Evolutionary conservation across 2,888 invertebrate species (phyloP).

Genomic region (Romanomermis culicivorax): DNA sequence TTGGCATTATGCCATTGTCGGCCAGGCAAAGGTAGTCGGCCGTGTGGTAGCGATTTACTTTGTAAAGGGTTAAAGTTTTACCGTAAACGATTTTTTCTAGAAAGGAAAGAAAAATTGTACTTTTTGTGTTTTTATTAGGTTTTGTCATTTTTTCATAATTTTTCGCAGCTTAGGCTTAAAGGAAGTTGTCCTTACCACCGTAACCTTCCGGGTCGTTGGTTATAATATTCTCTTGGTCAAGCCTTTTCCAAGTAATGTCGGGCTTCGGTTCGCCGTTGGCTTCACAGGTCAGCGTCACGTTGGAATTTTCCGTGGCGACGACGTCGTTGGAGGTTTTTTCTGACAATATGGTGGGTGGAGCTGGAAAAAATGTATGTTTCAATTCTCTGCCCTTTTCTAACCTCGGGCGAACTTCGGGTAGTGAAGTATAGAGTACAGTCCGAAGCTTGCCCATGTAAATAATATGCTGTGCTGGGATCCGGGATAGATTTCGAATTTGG

Average conservation of each 20-base stretch:
- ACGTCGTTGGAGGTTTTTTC: conserved; percentile 73
- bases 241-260: conserved; percentile 23
- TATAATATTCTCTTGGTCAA: conserved; percentile 24
- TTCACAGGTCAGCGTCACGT: conserved; percentile 24
- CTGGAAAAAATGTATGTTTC: conserved; percentile 35
- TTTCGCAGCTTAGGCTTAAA: not conserved
- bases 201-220: conserved; percentile 25
- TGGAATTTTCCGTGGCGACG: conserved; percentile 39
- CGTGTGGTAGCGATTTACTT: conserved; percentile 24
- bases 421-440: no score
- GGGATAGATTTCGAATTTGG: no score
- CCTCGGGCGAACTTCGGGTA: no score
- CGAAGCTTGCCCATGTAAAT: no score
- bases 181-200: conserved; percentile 21
- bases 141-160: not conserved
- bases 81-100: conserved; percentile 24
- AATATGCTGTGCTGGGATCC: no score
- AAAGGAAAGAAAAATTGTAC: conserved; percentile 9
- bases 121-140: not conserved
- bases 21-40: conserved; percentile 27
- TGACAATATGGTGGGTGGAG: conserved; percentile 76
- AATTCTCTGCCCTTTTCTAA: no score
- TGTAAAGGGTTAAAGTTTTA: conserved; percentile 19
- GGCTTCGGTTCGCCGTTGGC: conserved; percentile 25
- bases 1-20: conserved; percentile 25